These are phyloP conservation scores for Drosophila sturtevanti DNA, from an alignment of 1,140 invertebrate species.

Conservation along the genomic window DNA sequence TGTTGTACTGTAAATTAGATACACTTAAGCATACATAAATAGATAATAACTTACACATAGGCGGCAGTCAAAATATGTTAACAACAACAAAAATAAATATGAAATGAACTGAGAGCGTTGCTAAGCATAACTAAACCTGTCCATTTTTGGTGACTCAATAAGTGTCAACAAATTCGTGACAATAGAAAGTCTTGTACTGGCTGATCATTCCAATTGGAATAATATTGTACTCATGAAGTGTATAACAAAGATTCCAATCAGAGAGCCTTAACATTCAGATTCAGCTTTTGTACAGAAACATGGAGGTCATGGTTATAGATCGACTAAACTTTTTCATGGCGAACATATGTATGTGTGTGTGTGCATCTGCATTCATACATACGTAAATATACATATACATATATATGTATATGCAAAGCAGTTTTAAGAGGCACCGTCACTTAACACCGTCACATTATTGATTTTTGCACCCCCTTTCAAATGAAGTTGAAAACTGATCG, in stretches of 20 bases:
- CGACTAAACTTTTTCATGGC: neutral
- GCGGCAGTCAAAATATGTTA: neutral
- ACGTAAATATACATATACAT: neutral
- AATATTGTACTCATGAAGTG: neutral
- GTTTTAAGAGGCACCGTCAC: neutral
- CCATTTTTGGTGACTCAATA: no score
- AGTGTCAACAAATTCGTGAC: neutral
- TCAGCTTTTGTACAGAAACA: neutral
- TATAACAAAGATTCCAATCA: neutral
- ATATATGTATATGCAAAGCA: neutral
- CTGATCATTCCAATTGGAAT: neutral
- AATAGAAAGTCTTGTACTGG: neutral
- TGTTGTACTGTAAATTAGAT: neutral
- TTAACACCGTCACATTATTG: neutral
- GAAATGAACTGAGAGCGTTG: no score
- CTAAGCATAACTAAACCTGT: no score
- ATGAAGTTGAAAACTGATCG: slow-evolving; percentile 4
- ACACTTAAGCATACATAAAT: neutral
- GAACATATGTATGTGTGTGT: neutral
- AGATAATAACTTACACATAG: neutral
- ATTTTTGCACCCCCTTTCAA: slow-evolving; percentile 9
- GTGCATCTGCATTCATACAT: neutral
- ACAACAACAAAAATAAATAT: no score
- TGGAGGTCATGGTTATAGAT: slow-evolving; percentile 5
- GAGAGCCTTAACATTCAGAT: neutral